Evolutionary conservation across 1,140 invertebrate species (phyloP), one percentile per base, ranked within the genome.

Genomic region (Caenorhabditis remanei): DNA sequence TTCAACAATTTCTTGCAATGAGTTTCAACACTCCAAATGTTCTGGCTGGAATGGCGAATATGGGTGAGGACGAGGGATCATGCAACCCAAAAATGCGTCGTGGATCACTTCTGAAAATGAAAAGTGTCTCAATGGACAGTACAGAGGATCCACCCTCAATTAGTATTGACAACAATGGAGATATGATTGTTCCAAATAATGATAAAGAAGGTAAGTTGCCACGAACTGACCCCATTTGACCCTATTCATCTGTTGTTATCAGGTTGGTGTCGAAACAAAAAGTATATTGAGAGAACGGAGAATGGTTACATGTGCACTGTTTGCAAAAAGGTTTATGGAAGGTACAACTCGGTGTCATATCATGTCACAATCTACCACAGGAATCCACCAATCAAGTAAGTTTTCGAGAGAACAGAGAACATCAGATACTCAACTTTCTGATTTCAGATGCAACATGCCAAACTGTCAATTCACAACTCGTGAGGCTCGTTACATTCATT

Each of bases 291-390:
- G 61, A 90, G 87, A 40, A 89, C 91, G 16, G 89, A 87, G 53
- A 93, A 91, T 41, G 91, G 91, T 24, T 91, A 85, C 67, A 85
- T 89, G 88, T 91, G 90, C 75, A 91, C 89, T 43, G 87, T 92
- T n/a, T 92, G 92, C 86, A 89, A 90, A 83, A 92, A 93, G 88
- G 84, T 88, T 61, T 92, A 92, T 85, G 92, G 92, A 14, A 87
- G 92, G 13, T 92, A 92, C 90, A 92, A 92, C 67, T 92, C 90
- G 16, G 91, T 92, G n/a, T 90, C 88, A 40, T 91, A 91, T 50
- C 91, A 92, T 85, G 91, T 92, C n/a, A 92, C 91, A 56, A 92
- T 92, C 65, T 92, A 92, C 87, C 91, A 92, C 83, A 90, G 91
- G 48, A 92, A 92, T 87, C 92, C 91, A 32, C 91, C 91, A 53